A percentile compares a stretch with the other conserved stretches of the same genome.
These are phyloP conservation scores for Theocolax elegans DNA, from an alignment of 1,140 invertebrate genomes.

Conservation along the genomic window DNA sequence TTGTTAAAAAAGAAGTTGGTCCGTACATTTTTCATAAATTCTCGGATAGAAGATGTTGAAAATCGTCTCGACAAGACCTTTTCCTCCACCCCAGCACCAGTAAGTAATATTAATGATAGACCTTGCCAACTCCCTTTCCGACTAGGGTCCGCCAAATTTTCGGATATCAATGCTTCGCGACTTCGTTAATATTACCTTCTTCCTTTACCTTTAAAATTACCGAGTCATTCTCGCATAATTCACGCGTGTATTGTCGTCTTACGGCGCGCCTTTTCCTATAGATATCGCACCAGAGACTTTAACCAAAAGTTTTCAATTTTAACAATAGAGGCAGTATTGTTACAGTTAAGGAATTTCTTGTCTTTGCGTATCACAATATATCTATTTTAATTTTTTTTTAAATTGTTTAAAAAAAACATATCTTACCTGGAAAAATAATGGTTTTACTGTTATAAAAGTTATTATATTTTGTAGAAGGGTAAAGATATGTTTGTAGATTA, in stretches of 20 bases:
- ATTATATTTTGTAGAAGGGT: too few species aligned
- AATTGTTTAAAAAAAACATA: too few species aligned
- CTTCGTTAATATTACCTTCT: conserved; percentile 63
- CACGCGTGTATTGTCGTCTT: conserved; percentile 61
- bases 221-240: conserved; percentile 68
- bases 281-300: not conserved
- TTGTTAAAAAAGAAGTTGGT: conserved; percentile 16
- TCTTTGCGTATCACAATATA: too few species aligned
- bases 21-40: conserved; percentile 31
- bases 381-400: too few species aligned
- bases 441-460: too few species aligned
- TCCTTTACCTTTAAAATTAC: conserved; percentile 66
- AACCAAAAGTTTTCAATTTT: too few species aligned
- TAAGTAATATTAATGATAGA: conserved; percentile 67
- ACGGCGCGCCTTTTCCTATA: not conserved
- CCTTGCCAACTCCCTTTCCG: conserved; percentile 40
- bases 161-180: conserved; percentile 62
- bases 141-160: conserved; percentile 48
- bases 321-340: too few species aligned
- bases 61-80: conserved; percentile 38
- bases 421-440: too few species aligned
- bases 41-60: conserved; percentile 31
- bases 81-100: conserved; percentile 46
- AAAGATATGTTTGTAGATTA: too few species aligned
- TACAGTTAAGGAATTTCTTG: too few species aligned